Evolutionary conservation across 2,797 vertebrate species (phyloP), one percentile per base, ranked within the genome.

Genomic region (Pelodytes ibericus): DNA sequence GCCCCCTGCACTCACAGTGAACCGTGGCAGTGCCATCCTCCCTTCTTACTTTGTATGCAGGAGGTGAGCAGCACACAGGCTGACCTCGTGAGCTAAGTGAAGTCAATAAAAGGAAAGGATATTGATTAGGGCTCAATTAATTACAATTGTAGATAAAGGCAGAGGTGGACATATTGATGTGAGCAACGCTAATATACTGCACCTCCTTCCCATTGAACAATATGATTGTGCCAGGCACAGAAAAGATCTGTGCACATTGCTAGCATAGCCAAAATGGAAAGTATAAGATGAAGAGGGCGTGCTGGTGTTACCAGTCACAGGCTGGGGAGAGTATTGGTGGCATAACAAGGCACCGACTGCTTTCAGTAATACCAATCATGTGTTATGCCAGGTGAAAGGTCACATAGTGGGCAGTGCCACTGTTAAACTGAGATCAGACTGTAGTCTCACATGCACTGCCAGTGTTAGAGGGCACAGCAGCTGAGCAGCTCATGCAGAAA

Each of bases 131-230:
- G 58, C 70, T 73, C 70, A 56, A 73, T 73, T 67, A 79, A 73
- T 79, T 79, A 79, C 71, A 73, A 72, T 72, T 79, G 76, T 57
- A 68, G 71, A 79, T 79, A 73, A 79, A 79, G 58, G 57, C 56
- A 73, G 71, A 68, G 71, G 70, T 61, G 76, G 64, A 68, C 63
- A 69, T 68, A 73, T 73, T 51, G 76, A 73, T 53, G 57, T 31
- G 47, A 56, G 57, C 53, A 67, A 20, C 11, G 44, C 76, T 79
- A 79, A 79, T 79, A 61, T 68, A 79, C 76, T 72, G 61, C 56
- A 39, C 63, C 76, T 69, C 53, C 27, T 62, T 20, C 47, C 57
- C 47, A 67, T 61, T 22, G 39, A 29, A 59, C 56, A 39, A 39
- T 25, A 44, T 18, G 27, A 49, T 16, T 30, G 11, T 49, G 49